Evolutionary conservation across 2,113 vertebrate species (phyloP).

Genomic region (human): DNA sequence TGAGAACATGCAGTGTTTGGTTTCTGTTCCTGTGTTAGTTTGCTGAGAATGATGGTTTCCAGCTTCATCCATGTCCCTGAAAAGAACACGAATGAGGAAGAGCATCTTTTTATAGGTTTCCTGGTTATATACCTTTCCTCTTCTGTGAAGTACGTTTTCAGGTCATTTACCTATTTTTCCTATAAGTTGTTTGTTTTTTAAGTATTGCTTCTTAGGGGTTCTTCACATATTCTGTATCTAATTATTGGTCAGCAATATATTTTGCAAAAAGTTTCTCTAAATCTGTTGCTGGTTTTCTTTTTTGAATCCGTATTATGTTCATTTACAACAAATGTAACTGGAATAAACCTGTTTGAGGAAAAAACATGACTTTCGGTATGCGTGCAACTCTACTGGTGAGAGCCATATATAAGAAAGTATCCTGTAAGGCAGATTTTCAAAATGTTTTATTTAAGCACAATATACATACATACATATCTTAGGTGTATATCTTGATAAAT

Average conservation of each 20-base stretch:
- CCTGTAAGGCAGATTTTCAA: no score
- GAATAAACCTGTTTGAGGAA: neutral
- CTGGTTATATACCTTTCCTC: neutral
- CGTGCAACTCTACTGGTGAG: neutral
- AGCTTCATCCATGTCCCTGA: no score
- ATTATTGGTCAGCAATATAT: neutral
- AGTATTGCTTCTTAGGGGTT: neutral
- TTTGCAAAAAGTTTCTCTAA: neutral
- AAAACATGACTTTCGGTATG: neutral
- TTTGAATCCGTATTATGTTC: neutral
- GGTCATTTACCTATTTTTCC: neutral
- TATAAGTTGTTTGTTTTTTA: neutral
- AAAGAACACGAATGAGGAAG: neutral
- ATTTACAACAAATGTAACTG: neutral
- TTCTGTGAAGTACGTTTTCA: slow-evolving; percentile 11
- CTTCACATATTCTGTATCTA: neutral
- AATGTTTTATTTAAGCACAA: neutral
- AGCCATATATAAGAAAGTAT: no score
- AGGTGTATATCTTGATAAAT: neutral
- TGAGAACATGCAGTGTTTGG: no score
- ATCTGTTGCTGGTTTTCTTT: neutral
- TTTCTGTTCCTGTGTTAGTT: no score
- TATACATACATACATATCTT: neutral
- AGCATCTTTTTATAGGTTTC: slow-evolving; percentile 1
- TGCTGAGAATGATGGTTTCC: no score